These are phyloP conservation scores for Sycobia sp. DNA, from an alignment of 1,140 invertebrate species.

Conservation along the genomic window DNA sequence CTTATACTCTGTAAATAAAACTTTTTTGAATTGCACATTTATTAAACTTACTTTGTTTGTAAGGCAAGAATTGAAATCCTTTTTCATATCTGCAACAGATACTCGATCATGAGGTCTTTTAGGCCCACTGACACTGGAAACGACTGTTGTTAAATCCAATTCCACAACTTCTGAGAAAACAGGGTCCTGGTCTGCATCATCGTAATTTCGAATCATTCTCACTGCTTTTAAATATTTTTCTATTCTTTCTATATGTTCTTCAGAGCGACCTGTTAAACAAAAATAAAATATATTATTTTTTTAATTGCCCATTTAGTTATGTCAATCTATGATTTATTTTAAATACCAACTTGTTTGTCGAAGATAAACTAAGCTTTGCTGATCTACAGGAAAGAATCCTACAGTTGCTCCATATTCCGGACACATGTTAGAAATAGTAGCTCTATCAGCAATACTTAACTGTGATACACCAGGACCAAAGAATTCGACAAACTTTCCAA, in stretches of 20 bases:
- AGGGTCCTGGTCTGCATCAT: constrained; percentile 79
- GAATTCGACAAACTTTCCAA: constrained; percentile 99
- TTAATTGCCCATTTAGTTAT: constrained; percentile 8
- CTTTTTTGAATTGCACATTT: no score
- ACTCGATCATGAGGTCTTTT: constrained; percentile 97
- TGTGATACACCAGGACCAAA: constrained; percentile 90
- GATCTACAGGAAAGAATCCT: constrained; percentile 94
- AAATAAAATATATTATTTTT: not conserved
- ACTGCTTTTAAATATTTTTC: constrained; percentile 83
- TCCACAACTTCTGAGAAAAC: constrained; percentile 85
- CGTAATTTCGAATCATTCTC: constrained; percentile 85
- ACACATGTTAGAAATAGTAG: constrained; percentile 96
- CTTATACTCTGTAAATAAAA: no score
- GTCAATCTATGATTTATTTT: not conserved
- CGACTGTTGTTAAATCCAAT: constrained; percentile 86
- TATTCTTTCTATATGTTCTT: constrained; percentile 82
- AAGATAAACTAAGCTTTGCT: constrained; percentile 83
- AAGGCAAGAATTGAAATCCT: constrained; percentile 86
- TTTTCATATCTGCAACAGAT: constrained; percentile 86
- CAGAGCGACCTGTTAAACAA: constrained; percentile 73
- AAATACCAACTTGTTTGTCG: constrained; percentile 81
- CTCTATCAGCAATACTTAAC: constrained; percentile 93
- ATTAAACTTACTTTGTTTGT: constrained; percentile 85
- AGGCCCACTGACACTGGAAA: constrained; percentile 93
- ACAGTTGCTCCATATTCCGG: constrained; percentile 97